Conservation (phyloP, 2,797 vertebrate genomes). For the Philypnodon macrostomus region DNA sequence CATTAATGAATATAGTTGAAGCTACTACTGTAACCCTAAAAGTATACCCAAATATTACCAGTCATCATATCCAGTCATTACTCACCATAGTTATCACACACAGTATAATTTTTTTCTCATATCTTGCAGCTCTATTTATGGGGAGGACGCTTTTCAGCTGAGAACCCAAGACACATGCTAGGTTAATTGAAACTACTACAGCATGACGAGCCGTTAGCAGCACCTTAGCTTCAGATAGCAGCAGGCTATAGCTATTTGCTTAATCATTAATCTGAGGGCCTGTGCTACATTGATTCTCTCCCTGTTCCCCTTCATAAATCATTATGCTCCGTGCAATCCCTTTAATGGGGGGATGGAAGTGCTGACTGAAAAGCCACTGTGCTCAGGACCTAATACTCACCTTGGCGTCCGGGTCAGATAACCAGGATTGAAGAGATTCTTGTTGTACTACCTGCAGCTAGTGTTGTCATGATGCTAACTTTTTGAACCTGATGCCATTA, state of each 20-base stretch:
- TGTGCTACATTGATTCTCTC: slow-evolving; percentile 59
- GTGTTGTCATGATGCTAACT: too few relatives aligned
- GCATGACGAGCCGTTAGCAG: slow-evolving; percentile 29
- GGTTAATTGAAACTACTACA: slow-evolving; percentile 42
- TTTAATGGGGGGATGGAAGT: slow-evolving; percentile 55
- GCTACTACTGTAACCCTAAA: too few relatives aligned
- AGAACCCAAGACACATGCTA: slow-evolving; percentile 12
- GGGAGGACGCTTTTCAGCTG: not conserved
- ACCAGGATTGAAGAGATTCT: slow-evolving; percentile 7
- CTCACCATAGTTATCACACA: too few relatives aligned
- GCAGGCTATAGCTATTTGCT: slow-evolving; percentile 51
- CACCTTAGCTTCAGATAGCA: slow-evolving; percentile 37
- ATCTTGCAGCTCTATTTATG: too few relatives aligned
- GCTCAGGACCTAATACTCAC: slow-evolving; percentile 34
- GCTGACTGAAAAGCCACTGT: slow-evolving; percentile 52
- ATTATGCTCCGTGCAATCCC: slow-evolving; percentile 50
- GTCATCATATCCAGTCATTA: too few relatives aligned
- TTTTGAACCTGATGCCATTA: too few relatives aligned
- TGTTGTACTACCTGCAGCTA: slow-evolving; percentile 8
- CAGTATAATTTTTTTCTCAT: too few relatives aligned
- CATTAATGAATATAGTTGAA: too few relatives aligned
- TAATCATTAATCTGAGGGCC: slow-evolving; percentile 67
- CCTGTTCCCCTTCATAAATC: slow-evolving; percentile 64
- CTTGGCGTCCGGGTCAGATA: slow-evolving; percentile 36
- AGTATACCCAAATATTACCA: too few relatives aligned